These are phyloP conservation scores for Sceliomorpha sp. DNA, from an alignment of 2,888 invertebrate species.

Conservation along the genomic window DNA sequence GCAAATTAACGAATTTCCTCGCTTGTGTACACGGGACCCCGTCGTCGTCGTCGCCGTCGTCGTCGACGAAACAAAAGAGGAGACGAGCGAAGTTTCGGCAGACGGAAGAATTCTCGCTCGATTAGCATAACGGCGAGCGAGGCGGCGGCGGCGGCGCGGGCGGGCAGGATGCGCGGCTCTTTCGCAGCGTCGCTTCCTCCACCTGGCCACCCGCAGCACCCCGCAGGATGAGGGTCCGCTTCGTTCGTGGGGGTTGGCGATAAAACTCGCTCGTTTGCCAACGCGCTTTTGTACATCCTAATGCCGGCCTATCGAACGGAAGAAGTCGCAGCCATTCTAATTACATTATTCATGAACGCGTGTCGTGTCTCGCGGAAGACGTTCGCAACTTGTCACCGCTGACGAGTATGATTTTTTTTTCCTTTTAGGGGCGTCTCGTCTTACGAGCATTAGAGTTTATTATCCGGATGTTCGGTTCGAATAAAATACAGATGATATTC, in stretches of 20 bases:
- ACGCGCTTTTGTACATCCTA: slow-evolving; percentile 58
- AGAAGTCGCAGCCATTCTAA: slow-evolving; percentile 63
- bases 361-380: slow-evolving; percentile 12
- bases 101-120: slow-evolving; percentile 14
- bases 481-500: too few species aligned
- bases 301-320: slow-evolving; percentile 51
- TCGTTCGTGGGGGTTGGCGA: slow-evolving; percentile 50
- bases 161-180: slow-evolving; percentile 60
- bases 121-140: slow-evolving; percentile 55
- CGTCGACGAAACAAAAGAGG: too few species aligned
- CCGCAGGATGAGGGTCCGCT: slow-evolving; percentile 45
- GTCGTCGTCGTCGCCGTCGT: too few species aligned
- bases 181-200: slow-evolving; percentile 67
- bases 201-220: slow-evolving; percentile 77
- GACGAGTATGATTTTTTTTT: too few species aligned
- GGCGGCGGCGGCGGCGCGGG: too few species aligned
- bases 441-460: too few species aligned
- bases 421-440: too few species aligned
- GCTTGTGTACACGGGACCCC: too few species aligned
- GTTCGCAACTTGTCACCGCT: not conserved
- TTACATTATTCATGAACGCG: slow-evolving; percentile 73
- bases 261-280: slow-evolving; percentile 71
- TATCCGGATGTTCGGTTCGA: too few species aligned
- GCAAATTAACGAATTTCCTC: too few species aligned
- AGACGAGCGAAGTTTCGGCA: too few species aligned